Conservation (phyloP, 35 echinoderm and acorn worm species). For the Heliocidaris tuberculata region DNA sequence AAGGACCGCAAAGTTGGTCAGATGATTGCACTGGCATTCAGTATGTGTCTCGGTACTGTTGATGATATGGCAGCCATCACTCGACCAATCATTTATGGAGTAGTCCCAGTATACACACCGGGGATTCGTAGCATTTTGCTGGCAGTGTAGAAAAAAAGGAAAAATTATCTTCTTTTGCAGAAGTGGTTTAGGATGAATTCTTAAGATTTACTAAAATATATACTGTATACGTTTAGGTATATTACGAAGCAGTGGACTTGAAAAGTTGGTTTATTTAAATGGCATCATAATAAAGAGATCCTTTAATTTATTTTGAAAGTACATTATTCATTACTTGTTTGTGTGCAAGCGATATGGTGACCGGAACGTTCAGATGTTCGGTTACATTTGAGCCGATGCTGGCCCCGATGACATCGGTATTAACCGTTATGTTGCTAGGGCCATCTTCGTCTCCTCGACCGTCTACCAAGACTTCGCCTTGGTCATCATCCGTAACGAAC, state of each 20-base stretch:
- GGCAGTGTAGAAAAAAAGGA: not conserved
- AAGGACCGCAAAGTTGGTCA: slow-evolving; percentile 59
- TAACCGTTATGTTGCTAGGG: not conserved
- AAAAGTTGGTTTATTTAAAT: not conserved
- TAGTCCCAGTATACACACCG: not conserved
- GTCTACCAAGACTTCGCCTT: too few species aligned
- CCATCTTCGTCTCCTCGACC: too few species aligned
- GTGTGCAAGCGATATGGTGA: not conserved
- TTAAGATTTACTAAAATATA: too few species aligned
- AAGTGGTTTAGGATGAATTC: not conserved
- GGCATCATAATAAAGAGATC: not conserved
- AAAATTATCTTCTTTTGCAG: not conserved
- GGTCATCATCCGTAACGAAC: too few species aligned
- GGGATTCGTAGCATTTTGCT: not conserved
- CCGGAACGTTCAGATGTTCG: not conserved
- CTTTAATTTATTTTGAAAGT: not conserved
- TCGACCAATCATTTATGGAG: not conserved
- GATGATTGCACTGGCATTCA: slow-evolving; percentile 57
- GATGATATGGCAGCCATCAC: not conserved
- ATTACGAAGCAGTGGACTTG: not conserved
- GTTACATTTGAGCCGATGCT: not conserved
- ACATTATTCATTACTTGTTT: not conserved
- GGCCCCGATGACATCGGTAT: not conserved
- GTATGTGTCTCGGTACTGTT: not conserved
- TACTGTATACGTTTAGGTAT: not conserved